These are phyloP conservation scores for Sprattus sprattus DNA, from an alignment of 2,113 vertebrate genomes.

Conservation along the genomic window DNA sequence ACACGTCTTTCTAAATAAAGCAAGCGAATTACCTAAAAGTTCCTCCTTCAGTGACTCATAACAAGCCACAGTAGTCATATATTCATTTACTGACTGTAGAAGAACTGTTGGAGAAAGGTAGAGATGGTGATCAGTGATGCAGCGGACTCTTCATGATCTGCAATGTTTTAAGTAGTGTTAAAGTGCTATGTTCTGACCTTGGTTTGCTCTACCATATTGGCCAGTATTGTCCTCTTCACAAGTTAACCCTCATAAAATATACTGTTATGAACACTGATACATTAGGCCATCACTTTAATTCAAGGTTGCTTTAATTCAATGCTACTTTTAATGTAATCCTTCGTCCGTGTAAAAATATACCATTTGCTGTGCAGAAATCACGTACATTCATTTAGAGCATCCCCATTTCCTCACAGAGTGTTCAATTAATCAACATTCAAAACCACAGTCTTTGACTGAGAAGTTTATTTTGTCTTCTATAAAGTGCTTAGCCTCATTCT, in stretches of 20 bases:
- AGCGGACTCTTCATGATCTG: background rate
- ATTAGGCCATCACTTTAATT: background rate
- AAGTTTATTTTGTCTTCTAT: background rate
- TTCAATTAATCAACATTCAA: background rate
- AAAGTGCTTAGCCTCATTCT: background rate
- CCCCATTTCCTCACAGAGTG: background rate
- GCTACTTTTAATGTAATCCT: background rate
- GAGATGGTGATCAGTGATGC: background rate
- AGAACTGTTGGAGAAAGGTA: background rate
- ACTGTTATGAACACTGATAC: background rate
- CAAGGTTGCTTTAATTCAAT: background rate
- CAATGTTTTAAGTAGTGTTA: conserved; percentile 1
- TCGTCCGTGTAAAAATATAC: background rate
- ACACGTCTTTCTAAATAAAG: background rate
- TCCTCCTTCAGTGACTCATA: background rate
- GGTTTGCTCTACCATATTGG: background rate
- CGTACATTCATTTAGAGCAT: background rate
- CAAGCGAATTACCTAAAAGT: background rate
- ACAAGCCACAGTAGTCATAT: background rate
- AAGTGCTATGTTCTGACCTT: background rate
- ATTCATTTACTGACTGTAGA: background rate
- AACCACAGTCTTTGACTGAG: background rate
- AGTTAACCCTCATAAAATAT: background rate
- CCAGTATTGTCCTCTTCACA: background rate
- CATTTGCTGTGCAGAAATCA: background rate